Conservation (phyloP, 2,797 vertebrate genomes). For the Ctenopoma kingsleyae region DNA sequence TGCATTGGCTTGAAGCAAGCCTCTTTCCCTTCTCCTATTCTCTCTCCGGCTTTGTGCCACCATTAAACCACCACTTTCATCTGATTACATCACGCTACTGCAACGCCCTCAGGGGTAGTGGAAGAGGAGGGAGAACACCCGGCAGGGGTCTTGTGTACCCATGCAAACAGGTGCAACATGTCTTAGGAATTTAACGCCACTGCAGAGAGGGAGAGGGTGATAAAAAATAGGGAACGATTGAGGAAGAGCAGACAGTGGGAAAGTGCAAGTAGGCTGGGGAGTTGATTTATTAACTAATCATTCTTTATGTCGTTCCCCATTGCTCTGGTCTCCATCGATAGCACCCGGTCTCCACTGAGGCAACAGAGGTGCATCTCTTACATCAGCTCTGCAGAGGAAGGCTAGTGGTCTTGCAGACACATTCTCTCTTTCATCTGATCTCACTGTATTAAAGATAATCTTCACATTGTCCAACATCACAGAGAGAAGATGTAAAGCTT, state of each 20-base stretch:
- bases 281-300: slow-evolving; percentile 86
- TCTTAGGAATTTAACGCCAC: slow-evolving; percentile 76
- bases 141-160: slow-evolving; percentile 81
- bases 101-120: slow-evolving; percentile 78
- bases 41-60: slow-evolving; percentile 69
- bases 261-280: slow-evolving; percentile 67
- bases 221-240: slow-evolving; percentile 45
- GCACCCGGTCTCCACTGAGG: slow-evolving; percentile 75
- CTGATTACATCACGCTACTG: slow-evolving; percentile 87
- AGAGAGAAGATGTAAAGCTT: slow-evolving; percentile 63
- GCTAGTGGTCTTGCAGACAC: slow-evolving; percentile 55
- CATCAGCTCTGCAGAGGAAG: slow-evolving; percentile 77
- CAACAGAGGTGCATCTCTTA: slow-evolving; percentile 81
- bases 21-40: slow-evolving; percentile 61
- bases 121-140: slow-evolving; percentile 74
- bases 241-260: slow-evolving; percentile 54
- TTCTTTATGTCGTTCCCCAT: slow-evolving; percentile 80
- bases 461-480: slow-evolving; percentile 71
- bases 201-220: slow-evolving; percentile 50
- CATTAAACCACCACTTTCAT: slow-evolving; percentile 83
- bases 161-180: slow-evolving; percentile 86
- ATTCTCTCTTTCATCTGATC: slow-evolving; percentile 73
- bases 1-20: slow-evolving; percentile 63
- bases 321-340: slow-evolving; percentile 81
- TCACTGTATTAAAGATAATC: slow-evolving; percentile 60